phyloP scores from a whole-genome alignment of 1,140 invertebrate species.

The Brachionus calyciflorus region DNA sequence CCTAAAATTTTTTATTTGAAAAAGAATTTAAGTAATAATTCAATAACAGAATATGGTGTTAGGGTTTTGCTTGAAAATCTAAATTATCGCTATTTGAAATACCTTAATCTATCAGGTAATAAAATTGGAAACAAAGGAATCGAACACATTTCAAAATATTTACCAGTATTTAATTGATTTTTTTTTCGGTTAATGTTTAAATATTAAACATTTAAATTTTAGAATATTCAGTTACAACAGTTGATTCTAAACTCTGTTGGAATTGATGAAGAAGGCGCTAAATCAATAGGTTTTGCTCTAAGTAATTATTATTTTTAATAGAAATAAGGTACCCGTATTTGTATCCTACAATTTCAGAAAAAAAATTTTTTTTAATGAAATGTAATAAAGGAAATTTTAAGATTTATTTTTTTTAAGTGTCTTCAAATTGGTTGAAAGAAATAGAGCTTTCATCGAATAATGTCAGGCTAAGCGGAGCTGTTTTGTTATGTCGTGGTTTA shows the following conservation, averaged over 20 bases:
- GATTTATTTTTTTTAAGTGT: background rate
- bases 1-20: background rate
- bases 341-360: no score
- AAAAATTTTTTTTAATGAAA: background rate
- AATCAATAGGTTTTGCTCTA: constrained; percentile 35
- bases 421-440: constrained; percentile 43
- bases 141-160: constrained; percentile 1
- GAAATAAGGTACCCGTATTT: no score
- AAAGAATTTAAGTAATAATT: constrained; percentile 44
- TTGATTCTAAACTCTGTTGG: constrained; percentile 2
- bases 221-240: constrained; percentile 23
- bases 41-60: constrained; percentile 16
- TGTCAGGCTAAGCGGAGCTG: constrained; percentile 1
- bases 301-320: background rate
- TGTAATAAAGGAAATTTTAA: no score
- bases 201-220: background rate
- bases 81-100: constrained; percentile 26
- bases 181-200: no score
- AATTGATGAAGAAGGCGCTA: constrained; percentile 31
- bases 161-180: constrained; percentile 31
- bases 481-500: constrained; percentile 18
- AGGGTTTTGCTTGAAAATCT: constrained; percentile 40
- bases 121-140: constrained; percentile 25
- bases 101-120: constrained; percentile 39
- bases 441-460: constrained; percentile 35